phyloP scores from a whole-genome alignment of 1,140 invertebrate genomes.

The Papilio glaucus region DNA sequence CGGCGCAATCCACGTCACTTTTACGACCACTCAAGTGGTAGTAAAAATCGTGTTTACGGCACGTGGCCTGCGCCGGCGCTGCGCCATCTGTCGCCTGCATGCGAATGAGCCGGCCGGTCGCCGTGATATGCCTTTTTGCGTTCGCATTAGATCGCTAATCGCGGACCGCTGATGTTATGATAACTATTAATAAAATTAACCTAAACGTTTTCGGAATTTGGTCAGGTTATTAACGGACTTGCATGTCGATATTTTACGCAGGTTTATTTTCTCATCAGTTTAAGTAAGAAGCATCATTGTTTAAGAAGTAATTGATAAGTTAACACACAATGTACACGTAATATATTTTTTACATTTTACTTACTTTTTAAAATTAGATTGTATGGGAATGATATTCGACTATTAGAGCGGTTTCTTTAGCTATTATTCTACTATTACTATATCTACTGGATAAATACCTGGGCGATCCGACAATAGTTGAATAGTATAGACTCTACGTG shows the following conservation, averaged over 20 bases:
- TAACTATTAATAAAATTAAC: conserved; percentile 29
- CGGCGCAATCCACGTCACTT: conserved; percentile 79
- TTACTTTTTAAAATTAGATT: no score
- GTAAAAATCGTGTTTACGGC: conserved; percentile 83
- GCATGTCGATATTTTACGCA: conserved; percentile 1
- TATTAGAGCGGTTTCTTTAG: no score
- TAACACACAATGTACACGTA: no score
- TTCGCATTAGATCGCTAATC: conserved; percentile 34
- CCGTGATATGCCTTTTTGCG: conserved; percentile 43
- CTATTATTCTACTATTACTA: no score
- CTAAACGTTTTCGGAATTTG: conserved; percentile 29
- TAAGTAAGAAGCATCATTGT: not conserved
- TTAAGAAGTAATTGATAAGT: no score
- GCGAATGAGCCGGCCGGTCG: conserved; percentile 52
- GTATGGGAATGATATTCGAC: no score
- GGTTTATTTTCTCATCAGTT: conserved; percentile 2
- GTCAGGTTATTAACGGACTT: not conserved
- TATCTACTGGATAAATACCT: no score
- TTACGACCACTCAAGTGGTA: conserved; percentile 80
- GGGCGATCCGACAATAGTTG: no score
- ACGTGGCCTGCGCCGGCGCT: conserved; percentile 62
- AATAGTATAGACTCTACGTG: not conserved
- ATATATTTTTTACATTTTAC: no score
- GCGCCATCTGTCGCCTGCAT: conserved; percentile 63
- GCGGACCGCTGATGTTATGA: conserved; percentile 22